A percentile compares a stretch with the other conserved stretches of the same genome.
phyloP scores from a whole-genome alignment of 2,797 vertebrate genomes.

The Argya squamiceps region DNA sequence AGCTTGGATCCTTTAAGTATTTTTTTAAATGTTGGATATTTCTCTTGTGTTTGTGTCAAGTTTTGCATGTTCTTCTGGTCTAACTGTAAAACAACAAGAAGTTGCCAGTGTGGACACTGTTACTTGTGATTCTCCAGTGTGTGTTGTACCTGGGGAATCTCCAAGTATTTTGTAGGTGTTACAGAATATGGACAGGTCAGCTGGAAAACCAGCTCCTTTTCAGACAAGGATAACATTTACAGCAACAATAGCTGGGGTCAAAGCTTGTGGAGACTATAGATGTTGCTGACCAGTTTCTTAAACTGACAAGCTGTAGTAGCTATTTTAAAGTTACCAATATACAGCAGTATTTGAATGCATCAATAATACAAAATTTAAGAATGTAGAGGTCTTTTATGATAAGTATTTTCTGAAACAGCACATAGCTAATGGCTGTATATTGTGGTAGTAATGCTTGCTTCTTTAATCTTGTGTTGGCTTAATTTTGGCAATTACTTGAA shows the following conservation, averaged over 20 bases:
- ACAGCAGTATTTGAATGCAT: not conserved
- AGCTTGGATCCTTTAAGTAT: not conserved
- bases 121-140: not conserved
- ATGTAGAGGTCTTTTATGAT: not conserved
- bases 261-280: not conserved
- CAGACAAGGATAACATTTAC: not conserved
- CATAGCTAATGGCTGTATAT: not conserved
- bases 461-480: not conserved
- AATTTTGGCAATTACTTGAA: not conserved
- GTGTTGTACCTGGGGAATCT: not conserved
- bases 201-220: not conserved
- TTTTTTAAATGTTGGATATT: not conserved
- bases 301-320: not conserved
- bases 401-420: not conserved
- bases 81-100: not conserved
- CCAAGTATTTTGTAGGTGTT: not conserved
- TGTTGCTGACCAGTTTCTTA: not conserved
- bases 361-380: not conserved
- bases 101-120: rapidly evolving
- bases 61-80: not conserved
- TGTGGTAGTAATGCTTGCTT: not conserved
- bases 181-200: not conserved
- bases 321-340: not conserved
- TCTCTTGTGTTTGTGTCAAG: not conserved
- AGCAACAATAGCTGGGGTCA: not conserved